Evolutionary conservation across 2,113 vertebrate species (phyloP), one percentile per base, ranked within the genome.

Genomic region (Xenopus borealis): DNA sequence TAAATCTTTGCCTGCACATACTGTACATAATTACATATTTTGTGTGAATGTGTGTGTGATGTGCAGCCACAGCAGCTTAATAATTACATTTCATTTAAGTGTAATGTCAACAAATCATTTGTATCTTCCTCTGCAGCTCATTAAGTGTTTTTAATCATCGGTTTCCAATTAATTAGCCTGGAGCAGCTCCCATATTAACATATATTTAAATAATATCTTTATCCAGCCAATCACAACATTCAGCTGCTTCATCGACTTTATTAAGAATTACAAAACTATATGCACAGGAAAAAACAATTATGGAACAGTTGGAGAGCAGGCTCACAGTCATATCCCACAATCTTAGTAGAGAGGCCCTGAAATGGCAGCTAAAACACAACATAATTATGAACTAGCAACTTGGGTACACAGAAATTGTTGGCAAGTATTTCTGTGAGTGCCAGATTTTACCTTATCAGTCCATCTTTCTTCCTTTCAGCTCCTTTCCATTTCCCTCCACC

Each of bases 211-310:
- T 53, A 5, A 77, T 47, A 16, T 17, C 20, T 45, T 62, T 62
- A 17, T 52, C 18, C 8, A 40, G 33, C 18, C 73, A 76, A 64
- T 69, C 30, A 74, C 12, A 27, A 68, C 10, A 12, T 45, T 45
- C 30, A 40, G 11, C 47, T 45, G 50, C 30, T 63, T 70, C 12
- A 77, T 63, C 13, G 30, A 69, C 66, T 77, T 77, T 70, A 76
- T 77, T 70, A 64, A 45, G 47, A 64, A 70, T 7, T 57, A 46
- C 47, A 70, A 77, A 75, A 77, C 66, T 70, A 77, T 63, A 77
- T 70, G 63, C 67, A 69, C 57, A 66, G 69, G 17, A n/a, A 55
- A 55, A n/a, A 69, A 46, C 13, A 75, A 53, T 69, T 40, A 13
- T 61, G 68, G 12, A 69, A 53, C 57, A 52, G 23, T 10, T n/a